Evolutionary conservation across 2,888 invertebrate genomes (phyloP).

Genomic region (Pecten maximus): DNA sequence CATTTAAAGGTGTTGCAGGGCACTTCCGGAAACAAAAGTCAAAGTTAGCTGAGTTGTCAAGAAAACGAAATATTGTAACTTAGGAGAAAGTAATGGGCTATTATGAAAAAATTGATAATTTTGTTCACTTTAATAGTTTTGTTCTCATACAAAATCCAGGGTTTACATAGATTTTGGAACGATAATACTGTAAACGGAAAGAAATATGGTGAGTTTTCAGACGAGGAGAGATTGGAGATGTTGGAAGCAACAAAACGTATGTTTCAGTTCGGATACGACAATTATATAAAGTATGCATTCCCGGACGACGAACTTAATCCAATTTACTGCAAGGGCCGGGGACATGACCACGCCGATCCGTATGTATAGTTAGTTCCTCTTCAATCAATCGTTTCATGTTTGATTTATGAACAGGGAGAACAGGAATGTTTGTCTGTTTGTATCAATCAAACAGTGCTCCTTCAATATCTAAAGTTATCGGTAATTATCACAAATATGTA

Average conservation of each 20-base stretch:
- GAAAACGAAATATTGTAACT: neutral
- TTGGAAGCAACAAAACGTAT: slow-evolving; percentile 83
- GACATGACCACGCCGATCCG: slow-evolving; percentile 86
- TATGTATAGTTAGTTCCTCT: no score
- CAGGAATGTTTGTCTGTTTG: no score
- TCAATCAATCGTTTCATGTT: no score
- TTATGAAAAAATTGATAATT: slow-evolving; percentile 55
- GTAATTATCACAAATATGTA: no score
- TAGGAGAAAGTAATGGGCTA: slow-evolving; percentile 56
- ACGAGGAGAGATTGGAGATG: slow-evolving; percentile 77
- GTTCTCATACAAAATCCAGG: slow-evolving; percentile 55
- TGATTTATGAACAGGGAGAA: no score
- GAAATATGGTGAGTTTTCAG: slow-evolving; percentile 79
- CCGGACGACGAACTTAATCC: slow-evolving; percentile 87
- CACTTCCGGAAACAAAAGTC: slow-evolving; percentile 59
- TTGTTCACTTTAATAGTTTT: slow-evolving; percentile 52
- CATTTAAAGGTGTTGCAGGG: slow-evolving; percentile 52
- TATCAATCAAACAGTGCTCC: no score
- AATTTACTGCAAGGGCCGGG: slow-evolving; percentile 86
- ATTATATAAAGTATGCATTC: slow-evolving; percentile 86
- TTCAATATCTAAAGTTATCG: no score
- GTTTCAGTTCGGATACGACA: slow-evolving; percentile 86
- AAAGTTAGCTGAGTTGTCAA: slow-evolving; percentile 14
- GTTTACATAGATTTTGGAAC: slow-evolving; percentile 61
- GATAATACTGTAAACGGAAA: slow-evolving; percentile 70